Evolutionary conservation across 2,113 vertebrate species (phyloP).

Genomic region (Danionella cerebrum): DNA sequence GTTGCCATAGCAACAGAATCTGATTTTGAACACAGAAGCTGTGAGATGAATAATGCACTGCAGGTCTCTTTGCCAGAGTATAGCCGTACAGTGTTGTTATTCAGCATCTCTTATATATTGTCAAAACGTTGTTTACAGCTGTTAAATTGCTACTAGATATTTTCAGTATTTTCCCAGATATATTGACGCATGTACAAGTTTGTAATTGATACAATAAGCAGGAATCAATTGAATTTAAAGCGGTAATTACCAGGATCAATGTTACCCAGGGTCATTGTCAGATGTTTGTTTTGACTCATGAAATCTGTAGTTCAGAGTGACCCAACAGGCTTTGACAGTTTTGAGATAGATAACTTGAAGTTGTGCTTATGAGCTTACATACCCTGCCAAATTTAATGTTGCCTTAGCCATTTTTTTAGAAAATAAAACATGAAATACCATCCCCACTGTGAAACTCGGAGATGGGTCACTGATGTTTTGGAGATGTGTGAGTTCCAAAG

Average conservation of each 20-base stretch:
- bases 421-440: no score
- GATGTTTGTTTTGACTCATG: no score
- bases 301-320: no score
- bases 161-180: not conserved
- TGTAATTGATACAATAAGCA: not conserved
- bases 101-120: not conserved
- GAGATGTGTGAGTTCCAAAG: no score
- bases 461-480: no score
- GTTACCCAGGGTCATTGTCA: not conserved
- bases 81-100: not conserved
- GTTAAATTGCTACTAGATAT: not conserved
- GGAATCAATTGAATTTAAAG: not conserved
- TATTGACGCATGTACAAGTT: not conserved
- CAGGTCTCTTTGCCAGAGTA: constrained; percentile 6
- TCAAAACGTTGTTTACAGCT: not conserved
- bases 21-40: constrained; percentile 51
- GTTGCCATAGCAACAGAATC: constrained; percentile 69
- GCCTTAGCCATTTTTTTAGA: no score
- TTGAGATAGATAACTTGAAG: no score
- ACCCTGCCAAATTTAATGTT: no score
- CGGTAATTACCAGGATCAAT: not conserved
- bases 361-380: no score
- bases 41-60: constrained; percentile 63
- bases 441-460: no score
- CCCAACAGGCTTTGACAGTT: no score